phyloP scores from a whole-genome alignment of 2,797 vertebrate genomes.

The Amblyraja radiata region DNA sequence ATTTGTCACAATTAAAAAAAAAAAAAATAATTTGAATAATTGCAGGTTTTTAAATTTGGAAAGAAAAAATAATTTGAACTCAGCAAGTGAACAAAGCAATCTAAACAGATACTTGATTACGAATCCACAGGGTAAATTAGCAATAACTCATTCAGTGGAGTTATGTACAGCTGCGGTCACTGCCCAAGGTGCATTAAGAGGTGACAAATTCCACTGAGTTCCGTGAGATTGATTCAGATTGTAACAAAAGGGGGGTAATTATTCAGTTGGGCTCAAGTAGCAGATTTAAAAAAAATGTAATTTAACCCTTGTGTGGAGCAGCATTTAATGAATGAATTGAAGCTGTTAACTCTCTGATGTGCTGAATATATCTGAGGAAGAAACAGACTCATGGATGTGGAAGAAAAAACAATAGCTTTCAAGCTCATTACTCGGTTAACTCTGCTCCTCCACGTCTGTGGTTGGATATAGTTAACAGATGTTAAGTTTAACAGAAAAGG shows the following conservation, averaged over 20 bases:
- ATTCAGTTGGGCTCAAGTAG: slow-evolving; percentile 24
- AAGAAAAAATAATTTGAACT: not conserved
- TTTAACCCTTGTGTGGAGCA: not conserved
- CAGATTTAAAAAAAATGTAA: slow-evolving; percentile 1
- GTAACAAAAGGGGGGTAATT: slow-evolving; percentile 10
- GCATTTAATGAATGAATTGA: not conserved
- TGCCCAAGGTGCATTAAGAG: not conserved
- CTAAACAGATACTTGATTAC: not conserved
- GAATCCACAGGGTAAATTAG: not conserved
- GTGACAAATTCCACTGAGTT: not conserved
- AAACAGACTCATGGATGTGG: not conserved
- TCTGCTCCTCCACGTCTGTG: not conserved
- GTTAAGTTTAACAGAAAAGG: not conserved
- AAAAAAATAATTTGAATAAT: not conserved
- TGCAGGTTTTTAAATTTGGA: slow-evolving; percentile 5
- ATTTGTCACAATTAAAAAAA: not conserved
- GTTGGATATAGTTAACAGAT: slow-evolving; percentile 27
- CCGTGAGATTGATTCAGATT: slow-evolving; percentile 18
- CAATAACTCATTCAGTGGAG: not conserved
- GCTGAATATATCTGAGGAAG: not conserved
- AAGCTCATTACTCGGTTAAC: not conserved
- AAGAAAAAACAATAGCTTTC: slow-evolving; percentile 19
- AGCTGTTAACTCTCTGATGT: not conserved
- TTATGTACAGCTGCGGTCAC: not conserved
- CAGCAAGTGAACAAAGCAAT: not conserved